Evolutionary conservation across 2,888 invertebrate species (phyloP).

Genomic region (Nemapogon koenigi): DNA sequence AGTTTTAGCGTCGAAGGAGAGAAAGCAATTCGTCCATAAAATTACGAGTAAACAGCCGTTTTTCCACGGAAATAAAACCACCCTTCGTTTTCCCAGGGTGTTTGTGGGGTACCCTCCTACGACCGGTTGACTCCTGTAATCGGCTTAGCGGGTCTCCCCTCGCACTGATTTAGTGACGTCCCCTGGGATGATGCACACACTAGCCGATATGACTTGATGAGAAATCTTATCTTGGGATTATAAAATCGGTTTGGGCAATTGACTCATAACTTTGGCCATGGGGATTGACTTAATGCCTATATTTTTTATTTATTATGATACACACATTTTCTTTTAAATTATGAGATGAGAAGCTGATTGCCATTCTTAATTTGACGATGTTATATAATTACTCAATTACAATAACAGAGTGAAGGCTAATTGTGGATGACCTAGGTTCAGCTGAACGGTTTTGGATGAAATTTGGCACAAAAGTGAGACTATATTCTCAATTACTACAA

Average conservation of each 20-base stretch:
- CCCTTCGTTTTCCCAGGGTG: constrained; percentile 3
- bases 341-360: too few relatives aligned
- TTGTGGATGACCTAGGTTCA: too few relatives aligned
- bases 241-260: constrained; percentile 59
- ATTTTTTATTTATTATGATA: too few relatives aligned
- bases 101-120: constrained; percentile 22
- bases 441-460: too few relatives aligned
- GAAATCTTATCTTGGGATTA: constrained; percentile 58
- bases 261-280: constrained; percentile 33
- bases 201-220: constrained; percentile 51
- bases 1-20: constrained; percentile 52
- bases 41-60: constrained; percentile 61
- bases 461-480: too few relatives aligned
- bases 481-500: too few relatives aligned
- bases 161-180: constrained; percentile 4
- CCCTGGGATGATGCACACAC: constrained; percentile 17
- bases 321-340: too few relatives aligned
- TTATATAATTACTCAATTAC: too few relatives aligned
- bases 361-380: too few relatives aligned
- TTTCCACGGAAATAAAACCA: constrained; percentile 54
- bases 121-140: constrained; percentile 56
- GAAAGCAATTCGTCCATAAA: constrained; percentile 59
- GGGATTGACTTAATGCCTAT: not conserved
- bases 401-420: too few relatives aligned
- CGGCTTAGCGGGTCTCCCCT: constrained; percentile 49